Conservation (phyloP, 2,888 invertebrate species). For the Erebia palarica region DNA sequence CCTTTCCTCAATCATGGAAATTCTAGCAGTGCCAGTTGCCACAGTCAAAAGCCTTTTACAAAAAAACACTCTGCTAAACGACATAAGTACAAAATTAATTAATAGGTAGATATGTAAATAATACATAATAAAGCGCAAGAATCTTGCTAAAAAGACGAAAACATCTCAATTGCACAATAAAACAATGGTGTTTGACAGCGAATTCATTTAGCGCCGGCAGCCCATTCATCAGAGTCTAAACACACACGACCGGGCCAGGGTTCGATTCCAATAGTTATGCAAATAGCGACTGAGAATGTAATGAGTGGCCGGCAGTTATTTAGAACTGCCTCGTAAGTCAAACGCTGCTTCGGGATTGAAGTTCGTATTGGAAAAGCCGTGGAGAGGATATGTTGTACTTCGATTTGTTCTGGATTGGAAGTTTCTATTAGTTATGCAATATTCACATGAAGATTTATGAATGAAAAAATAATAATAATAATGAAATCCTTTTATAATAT, state of each 20-base stretch:
- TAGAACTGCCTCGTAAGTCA: slow-evolving; percentile 79
- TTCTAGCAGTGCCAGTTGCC: too few relatives aligned
- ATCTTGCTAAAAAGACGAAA: slow-evolving; percentile 32
- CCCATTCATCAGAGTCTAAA: slow-evolving; percentile 75
- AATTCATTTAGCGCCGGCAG: slow-evolving; percentile 70
- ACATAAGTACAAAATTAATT: too few relatives aligned
- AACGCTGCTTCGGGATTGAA: slow-evolving; percentile 70
- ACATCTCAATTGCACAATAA: slow-evolving; percentile 48
- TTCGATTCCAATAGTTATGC: slow-evolving; percentile 82
- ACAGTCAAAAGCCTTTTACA: too few relatives aligned
- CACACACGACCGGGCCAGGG: slow-evolving; percentile 68
- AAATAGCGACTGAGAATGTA: slow-evolving; percentile 77
- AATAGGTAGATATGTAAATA: too few relatives aligned
- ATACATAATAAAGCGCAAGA: not conserved
- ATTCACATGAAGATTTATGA: too few relatives aligned
- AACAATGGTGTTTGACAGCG: slow-evolving; percentile 52
- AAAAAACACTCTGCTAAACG: too few relatives aligned
- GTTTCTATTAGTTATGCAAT: too few relatives aligned
- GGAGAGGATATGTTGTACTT: slow-evolving; percentile 44
- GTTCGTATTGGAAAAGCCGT: slow-evolving; percentile 44
- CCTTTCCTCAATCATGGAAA: too few relatives aligned
- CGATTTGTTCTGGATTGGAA: not conserved
- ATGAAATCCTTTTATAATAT: too few relatives aligned
- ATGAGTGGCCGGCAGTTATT: slow-evolving; percentile 81
- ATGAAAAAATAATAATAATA: slow-evolving; percentile 3